phyloP scores from a whole-genome alignment of 2,113 vertebrate genomes.

The Macquaria australasica region DNA sequence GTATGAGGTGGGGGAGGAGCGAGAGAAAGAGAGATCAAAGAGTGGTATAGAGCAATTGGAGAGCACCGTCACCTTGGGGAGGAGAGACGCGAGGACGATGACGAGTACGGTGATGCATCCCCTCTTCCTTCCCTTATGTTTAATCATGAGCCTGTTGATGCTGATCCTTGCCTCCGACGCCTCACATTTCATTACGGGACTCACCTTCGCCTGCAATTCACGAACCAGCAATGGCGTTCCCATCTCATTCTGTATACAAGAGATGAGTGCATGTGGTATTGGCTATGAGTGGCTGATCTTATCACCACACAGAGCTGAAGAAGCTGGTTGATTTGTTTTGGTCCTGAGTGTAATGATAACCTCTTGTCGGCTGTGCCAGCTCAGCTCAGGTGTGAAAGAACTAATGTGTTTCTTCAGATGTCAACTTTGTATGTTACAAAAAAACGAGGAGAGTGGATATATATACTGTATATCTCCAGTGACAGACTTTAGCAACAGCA shows the following conservation, averaged over 20 bases:
- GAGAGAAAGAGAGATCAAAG: constrained; percentile 55
- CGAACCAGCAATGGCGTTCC: neutral
- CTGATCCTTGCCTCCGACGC: constrained; percentile 57
- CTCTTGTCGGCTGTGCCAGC: constrained; percentile 6
- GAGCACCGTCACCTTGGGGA: constrained; percentile 73
- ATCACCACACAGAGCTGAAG: constrained; percentile 49
- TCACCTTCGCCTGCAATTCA: constrained; percentile 49
- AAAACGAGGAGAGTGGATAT: constrained; percentile 10
- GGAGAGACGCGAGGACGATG: constrained; percentile 51
- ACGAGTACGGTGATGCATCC: constrained; percentile 58
- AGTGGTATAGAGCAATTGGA: constrained; percentile 32
- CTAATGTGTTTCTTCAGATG: constrained; percentile 7
- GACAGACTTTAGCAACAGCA: neutral
- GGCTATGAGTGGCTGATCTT: constrained; percentile 46
- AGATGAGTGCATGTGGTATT: neutral
- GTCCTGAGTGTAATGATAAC: constrained; percentile 53
- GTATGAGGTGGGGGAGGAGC: constrained; percentile 46
- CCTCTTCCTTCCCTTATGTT: constrained; percentile 67
- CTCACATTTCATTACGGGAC: constrained; percentile 64
- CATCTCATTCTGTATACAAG: neutral
- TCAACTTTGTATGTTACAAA: constrained; percentile 15
- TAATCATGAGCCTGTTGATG: constrained; percentile 78
- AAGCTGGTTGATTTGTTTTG: constrained; percentile 53
- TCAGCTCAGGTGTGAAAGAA: constrained; percentile 7
- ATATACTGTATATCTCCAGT: neutral